Evolutionary conservation across 1,140 invertebrate genomes (phyloP), one percentile per base, ranked within the genome.

Genomic region (Megalopta genalis): DNA sequence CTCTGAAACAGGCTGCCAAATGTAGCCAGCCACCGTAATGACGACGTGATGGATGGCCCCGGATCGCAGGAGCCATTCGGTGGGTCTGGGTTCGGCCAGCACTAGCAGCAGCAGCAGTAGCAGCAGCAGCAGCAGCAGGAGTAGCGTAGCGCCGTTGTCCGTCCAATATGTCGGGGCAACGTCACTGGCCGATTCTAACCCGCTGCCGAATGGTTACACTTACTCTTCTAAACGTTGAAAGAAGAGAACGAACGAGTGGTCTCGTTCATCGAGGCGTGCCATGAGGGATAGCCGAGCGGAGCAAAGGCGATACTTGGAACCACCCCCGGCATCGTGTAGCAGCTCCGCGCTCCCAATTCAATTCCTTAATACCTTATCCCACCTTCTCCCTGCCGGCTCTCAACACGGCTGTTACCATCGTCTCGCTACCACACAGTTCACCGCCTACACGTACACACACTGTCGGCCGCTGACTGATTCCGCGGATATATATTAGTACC

Each of bases 11-110:
- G 82, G 80, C 14, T 71, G 85, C 70, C 73, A 79, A 75, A 79
- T 74, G 76, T 85, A 80, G 81, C 83, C 76, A 73, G 60, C 70
- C 46, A 80, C 76, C 80, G 84, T 89, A 88, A 90, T 91, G 90
- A 90, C 87, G 83, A 79, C 69, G 80, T 90, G 90, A 91, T 91
- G 84, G 86, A 91, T 91, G 82, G 82, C 78, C 83, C 77, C 84
- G 27, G 80, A 83, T 82, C 86, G 82, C 83, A 76, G 80, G 83
- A 82, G 46, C 76, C 71, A 76, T 80, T 83, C 77, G 86, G 75
- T 81, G 67, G 71, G 80, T 84, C 32, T 77, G 39, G 65, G 72
- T 64, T 64, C 78, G 76, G 74, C 70, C 21, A 18, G 21, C 32
- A 4, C 32, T 32, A 59, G 49, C 42, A 46, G 32, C 32, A 32